phyloP scores from a whole-genome alignment of 2,113 vertebrate genomes.

The Origma solitaria region DNA sequence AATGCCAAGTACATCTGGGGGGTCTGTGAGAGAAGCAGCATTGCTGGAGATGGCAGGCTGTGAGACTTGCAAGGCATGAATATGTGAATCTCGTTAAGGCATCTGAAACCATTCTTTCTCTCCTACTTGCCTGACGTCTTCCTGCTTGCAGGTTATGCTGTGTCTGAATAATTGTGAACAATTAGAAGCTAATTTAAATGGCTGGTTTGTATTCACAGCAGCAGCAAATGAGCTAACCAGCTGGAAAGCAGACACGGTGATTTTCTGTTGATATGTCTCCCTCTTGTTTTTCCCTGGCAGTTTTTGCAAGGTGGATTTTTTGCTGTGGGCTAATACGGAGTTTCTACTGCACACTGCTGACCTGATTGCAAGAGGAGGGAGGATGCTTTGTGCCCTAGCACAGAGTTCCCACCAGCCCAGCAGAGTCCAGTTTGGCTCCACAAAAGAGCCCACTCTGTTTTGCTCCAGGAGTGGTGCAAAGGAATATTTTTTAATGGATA shows the following conservation, averaged over 20 bases:
- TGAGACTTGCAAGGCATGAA: neutral
- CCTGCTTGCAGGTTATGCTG: constrained; percentile 28
- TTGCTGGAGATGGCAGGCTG: neutral
- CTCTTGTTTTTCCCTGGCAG: neutral
- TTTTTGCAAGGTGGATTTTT: constrained; percentile 21
- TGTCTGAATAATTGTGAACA: constrained; percentile 42
- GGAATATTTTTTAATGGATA: neutral
- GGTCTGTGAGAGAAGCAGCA: neutral
- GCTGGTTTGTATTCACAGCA: constrained; percentile 53
- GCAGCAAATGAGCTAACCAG: constrained; percentile 33
- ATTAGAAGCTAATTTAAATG: constrained; percentile 53
- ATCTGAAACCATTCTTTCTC: neutral
- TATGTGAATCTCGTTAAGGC: neutral
- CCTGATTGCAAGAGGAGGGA: neutral
- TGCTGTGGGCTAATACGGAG: neutral
- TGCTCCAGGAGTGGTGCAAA: neutral
- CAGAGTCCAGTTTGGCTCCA: neutral
- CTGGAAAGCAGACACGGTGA: constrained; percentile 23
- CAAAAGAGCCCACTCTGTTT: neutral
- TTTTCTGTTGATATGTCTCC: constrained; percentile 15
- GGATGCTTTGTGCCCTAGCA: neutral
- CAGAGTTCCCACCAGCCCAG: neutral
- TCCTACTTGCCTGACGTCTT: neutral
- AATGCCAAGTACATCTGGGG: neutral
- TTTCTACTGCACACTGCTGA: neutral